Base-by-base conservation (phyloP, 2,888 invertebrate species). In the Ramazzottius varieornatus region DNA sequence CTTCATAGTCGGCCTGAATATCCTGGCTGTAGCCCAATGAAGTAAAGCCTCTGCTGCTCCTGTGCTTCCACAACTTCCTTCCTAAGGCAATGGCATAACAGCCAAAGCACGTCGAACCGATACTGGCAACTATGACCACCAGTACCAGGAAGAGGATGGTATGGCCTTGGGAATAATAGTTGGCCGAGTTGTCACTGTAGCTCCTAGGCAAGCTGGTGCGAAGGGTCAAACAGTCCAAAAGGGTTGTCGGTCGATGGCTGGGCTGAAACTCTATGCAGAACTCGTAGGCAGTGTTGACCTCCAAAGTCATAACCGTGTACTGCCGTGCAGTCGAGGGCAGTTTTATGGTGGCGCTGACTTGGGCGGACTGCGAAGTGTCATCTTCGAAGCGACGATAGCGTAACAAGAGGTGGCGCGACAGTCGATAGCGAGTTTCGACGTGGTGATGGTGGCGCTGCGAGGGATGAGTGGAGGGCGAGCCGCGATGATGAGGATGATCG, bases 191-290 rank as follows among this genome's bases (percentile, higher is more conserved):
- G 29, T 54, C 54, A 8, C 4, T 4, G 32, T 70, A 69, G 64
- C 70, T 70, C 29, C 68, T 68, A 13, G 73, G 73, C 63, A 65
- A 66, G 2, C 70, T 71, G 32, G 64, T 63, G 32, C 66, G 64
- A 1, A n/a, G 46, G 20, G 71, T 72, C 69, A 76, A 76, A 13
- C 74, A 72, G 46, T 78, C 70, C 40, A 73, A 71, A 20, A 75
- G 70, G 67, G 72, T 72, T 29, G 72, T 69, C 34, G 72, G 71
- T 69, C 71, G 64, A 70, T 72, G 66, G 68, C 71, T 66, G 71
- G 72, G 69, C 64, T 75, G 73, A 46, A 77, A 72, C 24, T 75
- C 74, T 32, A 78, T 72, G 69, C 79, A 79, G 68, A 78, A 73
- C 68, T 75, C 74, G 69, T 79, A 78, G 1, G 68, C 69, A 2